A percentile compares a stretch with the other conserved stretches of the same genome.
phyloP scores from a whole-genome alignment of 2,113 vertebrate species.

The Asarcornis scutulata region DNA sequence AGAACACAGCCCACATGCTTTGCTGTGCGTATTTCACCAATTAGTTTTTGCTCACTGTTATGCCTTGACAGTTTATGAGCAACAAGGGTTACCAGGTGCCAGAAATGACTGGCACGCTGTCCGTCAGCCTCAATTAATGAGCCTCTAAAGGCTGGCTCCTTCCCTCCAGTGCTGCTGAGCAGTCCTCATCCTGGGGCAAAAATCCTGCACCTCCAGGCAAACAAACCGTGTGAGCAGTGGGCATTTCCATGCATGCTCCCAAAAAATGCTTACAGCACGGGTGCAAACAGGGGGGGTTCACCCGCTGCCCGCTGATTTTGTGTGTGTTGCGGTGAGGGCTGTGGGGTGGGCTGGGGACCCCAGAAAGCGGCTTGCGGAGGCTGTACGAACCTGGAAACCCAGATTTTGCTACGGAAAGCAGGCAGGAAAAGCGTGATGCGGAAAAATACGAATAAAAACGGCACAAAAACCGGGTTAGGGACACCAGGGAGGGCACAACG shows the following conservation, averaged over 20 bases:
- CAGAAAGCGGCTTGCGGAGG: no score
- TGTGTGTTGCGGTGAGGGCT: rapidly evolving
- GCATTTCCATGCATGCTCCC: rapidly evolving
- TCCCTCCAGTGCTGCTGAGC: not conserved
- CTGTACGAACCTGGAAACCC: no score
- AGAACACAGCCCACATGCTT: not conserved
- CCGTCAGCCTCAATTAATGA: not conserved
- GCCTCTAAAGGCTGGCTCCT: not conserved
- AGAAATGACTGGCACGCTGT: rapidly evolving
- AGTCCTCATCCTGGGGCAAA: not conserved
- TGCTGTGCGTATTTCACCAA: rapidly evolving
- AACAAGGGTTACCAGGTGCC: not conserved
- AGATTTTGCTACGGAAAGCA: no score
- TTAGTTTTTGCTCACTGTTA: not conserved
- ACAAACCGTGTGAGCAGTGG: no score
- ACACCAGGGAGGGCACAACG: no score
- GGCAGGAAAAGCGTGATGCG: no score
- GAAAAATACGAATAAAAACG: no score
- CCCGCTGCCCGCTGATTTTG: rapidly evolving
- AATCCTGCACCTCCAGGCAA: rapidly evolving
- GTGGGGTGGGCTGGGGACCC: no score
- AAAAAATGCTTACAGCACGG: not conserved
- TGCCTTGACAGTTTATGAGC: not conserved
- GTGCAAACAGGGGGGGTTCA: rapidly evolving
- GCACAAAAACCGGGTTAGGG: no score